These are phyloP conservation scores for Tinea trinotella DNA, from an alignment of 2,888 invertebrate genomes.

Conservation along the genomic window DNA sequence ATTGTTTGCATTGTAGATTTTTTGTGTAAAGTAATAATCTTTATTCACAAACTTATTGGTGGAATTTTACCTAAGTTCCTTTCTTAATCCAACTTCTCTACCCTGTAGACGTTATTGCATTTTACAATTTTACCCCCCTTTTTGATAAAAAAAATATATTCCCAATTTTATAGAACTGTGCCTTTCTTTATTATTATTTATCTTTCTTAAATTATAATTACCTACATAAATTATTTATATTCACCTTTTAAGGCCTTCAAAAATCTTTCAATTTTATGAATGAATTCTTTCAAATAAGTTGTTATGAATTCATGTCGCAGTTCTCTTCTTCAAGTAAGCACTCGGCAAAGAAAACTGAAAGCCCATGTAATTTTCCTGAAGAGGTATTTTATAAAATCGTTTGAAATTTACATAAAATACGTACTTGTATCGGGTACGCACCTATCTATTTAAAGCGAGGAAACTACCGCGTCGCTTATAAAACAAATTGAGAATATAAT, in stretches of 20 bases:
- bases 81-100: too few species aligned
- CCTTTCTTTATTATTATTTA: neutral
- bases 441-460: neutral
- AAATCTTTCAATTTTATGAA: neutral
- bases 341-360: neutral
- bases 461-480: neutral
- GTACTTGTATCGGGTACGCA: neutral
- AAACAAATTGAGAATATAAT: too few species aligned
- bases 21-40: too few species aligned
- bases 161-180: neutral
- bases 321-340: conserved; percentile 24
- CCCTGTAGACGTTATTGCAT: neutral
- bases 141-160: neutral
- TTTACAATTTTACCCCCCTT: neutral
- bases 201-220: neutral
- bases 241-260: neutral
- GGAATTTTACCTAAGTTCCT: too few species aligned
- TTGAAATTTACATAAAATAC: neutral
- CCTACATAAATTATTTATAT: neutral
- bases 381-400: neutral
- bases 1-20: too few species aligned
- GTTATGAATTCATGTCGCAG: conserved; percentile 17
- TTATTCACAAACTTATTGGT: too few species aligned
- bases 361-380: neutral
- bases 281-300: neutral